phyloP scores from a whole-genome alignment of 2,113 vertebrate species.

The Oncorhynchus kisutch region DNA sequence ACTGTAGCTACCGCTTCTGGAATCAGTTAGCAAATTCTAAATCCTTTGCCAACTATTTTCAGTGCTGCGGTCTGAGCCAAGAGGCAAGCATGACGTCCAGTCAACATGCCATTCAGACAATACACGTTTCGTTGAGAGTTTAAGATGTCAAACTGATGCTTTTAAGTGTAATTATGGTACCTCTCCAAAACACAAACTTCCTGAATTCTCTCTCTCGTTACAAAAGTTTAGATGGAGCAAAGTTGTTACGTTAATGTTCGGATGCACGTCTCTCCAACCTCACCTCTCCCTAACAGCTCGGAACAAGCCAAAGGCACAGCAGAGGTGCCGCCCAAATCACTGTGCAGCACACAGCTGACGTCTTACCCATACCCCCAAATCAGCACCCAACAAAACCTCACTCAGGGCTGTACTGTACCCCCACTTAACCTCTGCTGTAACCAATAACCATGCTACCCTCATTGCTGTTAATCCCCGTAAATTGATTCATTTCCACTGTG shows the following conservation, averaged over 20 bases:
- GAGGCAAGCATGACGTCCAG: no score
- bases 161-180: neutral
- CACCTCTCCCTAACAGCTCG: constrained; percentile 21
- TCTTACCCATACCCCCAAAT: constrained; percentile 43
- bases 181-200: neutral
- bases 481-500: constrained; percentile 15
- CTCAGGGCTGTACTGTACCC: neutral
- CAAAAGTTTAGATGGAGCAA: constrained; percentile 12
- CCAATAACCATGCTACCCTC: neutral
- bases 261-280: constrained; percentile 37
- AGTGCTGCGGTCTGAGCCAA: neutral
- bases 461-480: neutral
- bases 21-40: neutral
- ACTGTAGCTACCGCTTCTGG: neutral
- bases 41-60: neutral
- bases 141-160: neutral
- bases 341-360: constrained; percentile 20
- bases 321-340: constrained; percentile 5
- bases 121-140: no score
- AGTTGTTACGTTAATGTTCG: constrained; percentile 58
- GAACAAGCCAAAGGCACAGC: constrained; percentile 56
- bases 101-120: no score
- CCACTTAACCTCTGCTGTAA: constrained; percentile 13
- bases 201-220: neutral
- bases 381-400: no score